Evolutionary conservation across 2,113 vertebrate genomes (phyloP).

Genomic region (Hemichromis elongatus): DNA sequence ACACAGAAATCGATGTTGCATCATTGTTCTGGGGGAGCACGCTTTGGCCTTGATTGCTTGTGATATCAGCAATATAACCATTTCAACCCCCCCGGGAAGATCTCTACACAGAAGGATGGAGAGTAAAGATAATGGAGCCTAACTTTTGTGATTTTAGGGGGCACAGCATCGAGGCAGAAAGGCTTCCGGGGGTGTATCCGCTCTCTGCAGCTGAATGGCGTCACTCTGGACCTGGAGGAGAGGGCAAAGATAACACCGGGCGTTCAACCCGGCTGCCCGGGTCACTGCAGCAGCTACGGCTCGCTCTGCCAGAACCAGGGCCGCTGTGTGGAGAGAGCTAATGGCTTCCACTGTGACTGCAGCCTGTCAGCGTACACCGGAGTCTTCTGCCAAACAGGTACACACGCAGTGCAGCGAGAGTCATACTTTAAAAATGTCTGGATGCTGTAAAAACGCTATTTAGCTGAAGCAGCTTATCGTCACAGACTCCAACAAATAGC

Average conservation of each 20-base stretch:
- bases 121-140: neutral
- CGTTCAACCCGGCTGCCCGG: constrained; percentile 85
- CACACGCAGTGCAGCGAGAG: neutral
- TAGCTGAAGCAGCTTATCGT: neutral
- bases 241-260: constrained; percentile 87
- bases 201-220: constrained; percentile 85
- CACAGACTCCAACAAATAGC: neutral
- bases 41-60: neutral
- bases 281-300: constrained; percentile 93
- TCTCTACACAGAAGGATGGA: neutral
- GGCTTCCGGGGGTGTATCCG: constrained; percentile 92
- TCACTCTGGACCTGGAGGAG: constrained; percentile 84
- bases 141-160: constrained; percentile 70
- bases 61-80: neutral
- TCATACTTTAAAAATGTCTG: neutral
- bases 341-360: constrained; percentile 88
- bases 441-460: neutral
- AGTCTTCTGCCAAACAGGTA: constrained; percentile 78
- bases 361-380: constrained; percentile 79
- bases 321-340: constrained; percentile 80
- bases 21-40: neutral
- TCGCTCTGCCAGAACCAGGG: constrained; percentile 85
- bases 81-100: neutral
- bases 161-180: constrained; percentile 88
- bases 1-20: neutral